Base-by-base conservation (phyloP, 2,113 vertebrate genomes). In the Pachycephala philippinensis region DNA sequence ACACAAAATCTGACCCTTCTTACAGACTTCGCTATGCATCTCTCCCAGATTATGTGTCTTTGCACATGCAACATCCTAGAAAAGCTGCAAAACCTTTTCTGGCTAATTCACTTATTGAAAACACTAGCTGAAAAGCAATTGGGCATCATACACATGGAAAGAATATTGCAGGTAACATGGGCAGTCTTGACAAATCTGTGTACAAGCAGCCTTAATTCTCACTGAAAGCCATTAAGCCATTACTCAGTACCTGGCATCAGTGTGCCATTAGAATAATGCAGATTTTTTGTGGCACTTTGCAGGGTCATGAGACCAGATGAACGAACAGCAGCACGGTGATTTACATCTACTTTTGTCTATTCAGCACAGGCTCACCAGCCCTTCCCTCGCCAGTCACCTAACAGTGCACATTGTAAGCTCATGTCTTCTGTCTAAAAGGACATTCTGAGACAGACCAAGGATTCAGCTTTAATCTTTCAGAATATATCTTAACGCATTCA, bases 11-110 rank as follows among this genome's bases (percentile, higher is more conserved):
- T 61, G 26, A 84, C 57, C 6, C 17, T 47, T 39, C 21, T 35
- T 49, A 53, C 0, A 2, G 9, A 15, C 19, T 52, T 17, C 2
- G 1, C 22, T 60, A 10, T 5, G 26, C 5, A 39, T 10, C 7
- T 26, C 20, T 68, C 10, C 27, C 35, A 64, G 8, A 26, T 16
- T 15, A 21, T 9, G 7, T 40, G 16, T 26, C 31, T 82, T 40
- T 56, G 27, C 18, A 65, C 33, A 37, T 66, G 37, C 37, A 61
- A 16, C 37, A 57, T 15, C 13, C 7, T 26, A 60, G 19, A 7
- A 66, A 65, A 83, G 19, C 24, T 71, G 31, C 19, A 72, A 44
- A 80, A 76, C 45, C 6, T 37, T 37, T 37, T 44, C 53, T 72
- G 28, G 14, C 4, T 81, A 45, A 84, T 84, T 69, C 17, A n/a